Percentiles rank a stretch among this genome's conserved stretches.
phyloP scores from a whole-genome alignment of 2,888 invertebrate species.

The Apodemia zela region DNA sequence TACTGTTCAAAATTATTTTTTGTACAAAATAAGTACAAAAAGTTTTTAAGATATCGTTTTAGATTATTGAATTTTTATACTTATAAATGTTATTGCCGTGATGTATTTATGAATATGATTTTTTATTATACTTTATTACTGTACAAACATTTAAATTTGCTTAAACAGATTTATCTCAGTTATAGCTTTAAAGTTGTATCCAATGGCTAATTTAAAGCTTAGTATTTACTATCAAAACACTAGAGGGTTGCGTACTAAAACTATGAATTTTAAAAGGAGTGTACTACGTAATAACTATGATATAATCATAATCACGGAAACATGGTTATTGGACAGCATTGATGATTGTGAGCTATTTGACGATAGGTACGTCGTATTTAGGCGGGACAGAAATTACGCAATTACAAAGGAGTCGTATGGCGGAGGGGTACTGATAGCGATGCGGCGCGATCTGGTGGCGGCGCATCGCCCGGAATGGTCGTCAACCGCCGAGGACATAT shows the following conservation, averaged over 20 bases:
- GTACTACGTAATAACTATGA: not conserved
- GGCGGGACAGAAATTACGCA: not conserved
- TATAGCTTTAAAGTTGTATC: not conserved
- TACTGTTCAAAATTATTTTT: not conserved
- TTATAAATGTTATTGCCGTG: no score
- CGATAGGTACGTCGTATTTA: not conserved
- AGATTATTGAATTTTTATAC: no score
- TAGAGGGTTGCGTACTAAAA: constrained; percentile 17
- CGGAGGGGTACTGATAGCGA: not conserved
- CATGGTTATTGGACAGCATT: not conserved
- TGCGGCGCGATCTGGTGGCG: not conserved
- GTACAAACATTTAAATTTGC: not conserved
- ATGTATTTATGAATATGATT: no score
- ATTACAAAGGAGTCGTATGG: not conserved
- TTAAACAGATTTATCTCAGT: not conserved
- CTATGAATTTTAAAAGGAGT: constrained; percentile 1
- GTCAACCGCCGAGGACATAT: no score
- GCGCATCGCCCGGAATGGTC: not conserved
- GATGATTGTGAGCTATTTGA: not conserved
- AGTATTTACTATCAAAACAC: constrained; percentile 16
- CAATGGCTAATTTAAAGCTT: constrained; percentile 6
- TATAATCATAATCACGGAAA: not conserved
- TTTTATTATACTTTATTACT: no score
- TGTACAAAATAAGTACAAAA: not conserved
- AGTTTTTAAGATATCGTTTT: no score